These are phyloP conservation scores for Diphyllodes magnificus DNA, from an alignment of 2,113 vertebrate genomes.

Conservation along the genomic window DNA sequence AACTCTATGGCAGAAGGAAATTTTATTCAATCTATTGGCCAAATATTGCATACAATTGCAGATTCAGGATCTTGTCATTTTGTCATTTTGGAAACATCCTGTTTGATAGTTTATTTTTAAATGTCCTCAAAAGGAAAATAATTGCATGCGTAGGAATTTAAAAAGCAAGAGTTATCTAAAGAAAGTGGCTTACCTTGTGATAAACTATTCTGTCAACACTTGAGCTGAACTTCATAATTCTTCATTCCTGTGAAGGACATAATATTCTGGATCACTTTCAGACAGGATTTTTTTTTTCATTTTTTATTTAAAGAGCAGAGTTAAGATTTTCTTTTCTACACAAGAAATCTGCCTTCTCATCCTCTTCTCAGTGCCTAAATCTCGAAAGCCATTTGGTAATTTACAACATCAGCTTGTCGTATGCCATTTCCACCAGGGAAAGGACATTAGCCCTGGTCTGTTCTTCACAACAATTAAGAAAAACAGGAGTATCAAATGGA, in stretches of 20 bases:
- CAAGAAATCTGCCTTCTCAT: background rate
- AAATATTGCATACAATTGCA: background rate
- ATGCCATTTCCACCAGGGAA: background rate
- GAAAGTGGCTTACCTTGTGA: background rate
- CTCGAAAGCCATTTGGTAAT: background rate
- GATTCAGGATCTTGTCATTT: background rate
- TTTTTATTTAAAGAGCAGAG: background rate
- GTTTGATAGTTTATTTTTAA: slow-evolving; percentile 2
- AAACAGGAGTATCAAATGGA: background rate
- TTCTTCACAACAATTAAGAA: background rate
- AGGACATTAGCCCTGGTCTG: background rate
- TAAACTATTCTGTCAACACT: slow-evolving; percentile 35
- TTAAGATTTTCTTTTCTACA: background rate
- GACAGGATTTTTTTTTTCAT: background rate
- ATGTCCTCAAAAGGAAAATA: background rate
- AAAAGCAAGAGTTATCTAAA: background rate
- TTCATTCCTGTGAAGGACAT: background rate
- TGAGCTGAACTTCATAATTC: slow-evolving; percentile 5
- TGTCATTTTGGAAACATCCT: background rate
- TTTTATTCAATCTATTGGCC: background rate
- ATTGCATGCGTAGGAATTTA: background rate
- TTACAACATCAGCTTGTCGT: background rate
- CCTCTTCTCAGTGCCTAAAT: background rate
- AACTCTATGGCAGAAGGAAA: background rate
- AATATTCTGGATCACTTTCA: background rate